Conservation (phyloP, 1,140 invertebrate genomes). For the Habropoda laboriosa region DNA sequence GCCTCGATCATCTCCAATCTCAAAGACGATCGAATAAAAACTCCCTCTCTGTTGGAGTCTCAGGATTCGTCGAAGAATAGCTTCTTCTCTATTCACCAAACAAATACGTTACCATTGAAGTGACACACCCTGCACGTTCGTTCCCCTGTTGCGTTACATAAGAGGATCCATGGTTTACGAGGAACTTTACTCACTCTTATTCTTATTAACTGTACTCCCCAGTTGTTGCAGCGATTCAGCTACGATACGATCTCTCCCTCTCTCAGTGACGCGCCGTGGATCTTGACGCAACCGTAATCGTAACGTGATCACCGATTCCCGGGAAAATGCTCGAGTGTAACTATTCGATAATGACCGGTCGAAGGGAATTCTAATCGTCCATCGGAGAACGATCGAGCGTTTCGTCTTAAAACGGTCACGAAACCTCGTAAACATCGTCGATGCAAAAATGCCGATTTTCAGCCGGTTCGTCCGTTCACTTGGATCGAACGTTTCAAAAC, state of each 20-base stretch:
- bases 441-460: background rate
- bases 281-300: constrained; percentile 57
- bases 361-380: background rate
- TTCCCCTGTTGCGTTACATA: constrained; percentile 58
- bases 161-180: constrained; percentile 57
- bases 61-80: background rate
- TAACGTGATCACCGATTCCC: constrained; percentile 46
- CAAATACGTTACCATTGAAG: background rate
- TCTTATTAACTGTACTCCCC: constrained; percentile 60
- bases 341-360: background rate
- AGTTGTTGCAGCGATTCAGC: constrained; percentile 49
- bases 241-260: constrained; percentile 20
- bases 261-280: background rate
- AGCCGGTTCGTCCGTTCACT: background rate
- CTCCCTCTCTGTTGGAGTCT: background rate
- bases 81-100: background rate
- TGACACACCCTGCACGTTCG: constrained; percentile 36
- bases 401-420: background rate
- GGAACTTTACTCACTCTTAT: constrained; percentile 63
- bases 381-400: background rate
- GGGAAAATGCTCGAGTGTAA: background rate
- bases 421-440: background rate
- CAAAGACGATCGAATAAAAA: background rate
- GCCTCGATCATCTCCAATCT: background rate
- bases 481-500: no score